These are phyloP conservation scores for Entomobrya proxima DNA, from an alignment of 2,888 invertebrate genomes.

Conservation along the genomic window DNA sequence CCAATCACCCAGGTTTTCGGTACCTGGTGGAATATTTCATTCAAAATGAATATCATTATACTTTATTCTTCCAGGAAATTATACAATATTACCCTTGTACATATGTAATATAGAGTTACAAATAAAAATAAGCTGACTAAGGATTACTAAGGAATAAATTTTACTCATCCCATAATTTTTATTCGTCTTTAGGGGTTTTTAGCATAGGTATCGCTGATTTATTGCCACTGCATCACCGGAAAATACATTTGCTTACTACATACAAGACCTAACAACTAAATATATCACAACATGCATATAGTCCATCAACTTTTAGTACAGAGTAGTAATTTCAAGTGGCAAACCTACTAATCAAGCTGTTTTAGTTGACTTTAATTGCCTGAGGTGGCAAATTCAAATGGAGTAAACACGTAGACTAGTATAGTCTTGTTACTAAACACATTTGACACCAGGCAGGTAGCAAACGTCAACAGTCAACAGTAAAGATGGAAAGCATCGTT, in stretches of 20 bases:
- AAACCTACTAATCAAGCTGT: conserved; percentile 55
- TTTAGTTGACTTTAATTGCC: conserved; percentile 45
- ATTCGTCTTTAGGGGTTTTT: no score
- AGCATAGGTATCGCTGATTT: no score
- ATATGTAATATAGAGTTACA: no score
- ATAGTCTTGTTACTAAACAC: neutral
- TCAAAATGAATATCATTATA: no score
- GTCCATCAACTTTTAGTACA: neutral
- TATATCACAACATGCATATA: neutral
- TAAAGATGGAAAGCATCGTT: neutral
- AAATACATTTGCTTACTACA: no score
- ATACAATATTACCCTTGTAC: no score
- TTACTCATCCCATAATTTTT: no score
- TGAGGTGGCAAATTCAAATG: conserved; percentile 29
- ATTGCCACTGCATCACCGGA: no score
- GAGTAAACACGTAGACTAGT: conserved; percentile 45
- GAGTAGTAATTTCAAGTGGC: neutral
- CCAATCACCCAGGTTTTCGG: conserved; percentile 84
- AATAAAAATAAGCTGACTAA: no score
- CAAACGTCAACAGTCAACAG: neutral
- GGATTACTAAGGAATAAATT: no score
- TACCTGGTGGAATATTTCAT: no score
- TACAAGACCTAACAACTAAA: neutral
- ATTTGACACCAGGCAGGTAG: conserved; percentile 2
- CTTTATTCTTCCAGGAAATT: no score